Base-by-base conservation (phyloP, 2,797 vertebrate genomes). In the Acridotheres tristis region DNA sequence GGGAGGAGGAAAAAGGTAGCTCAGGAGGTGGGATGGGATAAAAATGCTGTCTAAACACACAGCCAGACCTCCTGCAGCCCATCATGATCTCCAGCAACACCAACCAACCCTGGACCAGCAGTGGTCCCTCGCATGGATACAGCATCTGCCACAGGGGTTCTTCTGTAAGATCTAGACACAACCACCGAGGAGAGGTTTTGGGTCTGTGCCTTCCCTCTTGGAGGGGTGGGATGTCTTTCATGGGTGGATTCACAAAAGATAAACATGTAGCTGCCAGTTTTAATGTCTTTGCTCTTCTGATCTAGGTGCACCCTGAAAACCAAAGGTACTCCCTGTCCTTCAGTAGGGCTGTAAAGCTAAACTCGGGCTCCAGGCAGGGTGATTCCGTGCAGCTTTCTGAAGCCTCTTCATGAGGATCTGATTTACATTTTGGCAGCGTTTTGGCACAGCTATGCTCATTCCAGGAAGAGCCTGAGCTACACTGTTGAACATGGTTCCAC, bases 1-100 rank as follows among this genome's bases (percentile, higher is more conserved):
- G 81, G 32, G 36, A 89, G 50, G 61, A 86, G 75, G 45, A 59
- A 45, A 93, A 91, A 92, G 30, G n/a, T 65, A 66, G 67, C 55
- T 89, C n/a, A 55, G 34, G 48, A 58, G 71, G 17, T 58, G 63
- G 53, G 54, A 25, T 4, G 4, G 59, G 42, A 21, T 22, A 59
- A 36, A 59, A 36, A 25, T 0, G 0, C 30, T 47, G 16, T 51
- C 45, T 58, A 62, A 51, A 45, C 19, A 25, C 0, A 4, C 10
- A 23, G 29, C 20, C 36, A 51, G 53, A 21, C n/a, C 29, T 59
- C 42, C 72, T 76, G 30, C 66, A 81, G 34, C 16, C 36, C 21
- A 6, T 30, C 18, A 1, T n/a, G 21, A 21, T 40, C 36, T 72
- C n/a, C n/a, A 88, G 34, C 34, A 71, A 30, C 25, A 73, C n/a